Evolutionary conservation across 2,113 vertebrate genomes (phyloP).

Genomic region (human (Homo sapiens)): DNA sequence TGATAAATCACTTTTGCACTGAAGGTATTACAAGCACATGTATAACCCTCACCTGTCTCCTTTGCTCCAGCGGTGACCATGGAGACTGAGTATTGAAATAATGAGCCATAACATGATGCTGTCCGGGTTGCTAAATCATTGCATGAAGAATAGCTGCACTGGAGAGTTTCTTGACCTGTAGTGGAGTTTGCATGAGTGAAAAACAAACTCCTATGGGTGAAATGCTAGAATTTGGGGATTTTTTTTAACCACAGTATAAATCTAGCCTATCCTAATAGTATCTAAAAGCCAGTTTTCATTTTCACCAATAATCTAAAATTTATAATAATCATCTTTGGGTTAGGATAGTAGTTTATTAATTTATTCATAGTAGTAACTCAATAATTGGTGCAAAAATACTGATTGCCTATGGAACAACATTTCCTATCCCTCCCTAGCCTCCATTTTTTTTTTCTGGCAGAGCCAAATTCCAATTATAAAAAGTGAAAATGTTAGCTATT

Average conservation of each 20-base stretch:
- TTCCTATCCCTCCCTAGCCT: background rate
- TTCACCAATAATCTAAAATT: constrained; percentile 12
- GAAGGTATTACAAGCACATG: background rate
- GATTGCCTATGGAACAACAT: background rate
- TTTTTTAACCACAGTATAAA: background rate
- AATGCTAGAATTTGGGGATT: background rate
- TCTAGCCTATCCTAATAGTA: background rate
- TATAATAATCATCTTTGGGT: background rate
- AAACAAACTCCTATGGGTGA: background rate
- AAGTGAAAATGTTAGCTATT: background rate
- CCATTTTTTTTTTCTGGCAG: background rate
- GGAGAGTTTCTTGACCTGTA: background rate
- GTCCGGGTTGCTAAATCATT: background rate
- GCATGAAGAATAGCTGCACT: background rate
- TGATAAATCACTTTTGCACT: background rate
- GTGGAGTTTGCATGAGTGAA: background rate
- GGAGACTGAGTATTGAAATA: background rate
- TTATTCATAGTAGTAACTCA: background rate
- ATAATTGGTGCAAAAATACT: background rate
- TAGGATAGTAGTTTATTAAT: background rate
- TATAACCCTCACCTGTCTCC: background rate
- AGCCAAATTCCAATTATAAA: background rate
- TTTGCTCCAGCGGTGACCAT: background rate
- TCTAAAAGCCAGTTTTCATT: constrained; percentile 22
- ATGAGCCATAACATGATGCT: background rate